Evolutionary conservation across 2,797 vertebrate species (phyloP).

Genomic region (Erethizon dorsatum): DNA sequence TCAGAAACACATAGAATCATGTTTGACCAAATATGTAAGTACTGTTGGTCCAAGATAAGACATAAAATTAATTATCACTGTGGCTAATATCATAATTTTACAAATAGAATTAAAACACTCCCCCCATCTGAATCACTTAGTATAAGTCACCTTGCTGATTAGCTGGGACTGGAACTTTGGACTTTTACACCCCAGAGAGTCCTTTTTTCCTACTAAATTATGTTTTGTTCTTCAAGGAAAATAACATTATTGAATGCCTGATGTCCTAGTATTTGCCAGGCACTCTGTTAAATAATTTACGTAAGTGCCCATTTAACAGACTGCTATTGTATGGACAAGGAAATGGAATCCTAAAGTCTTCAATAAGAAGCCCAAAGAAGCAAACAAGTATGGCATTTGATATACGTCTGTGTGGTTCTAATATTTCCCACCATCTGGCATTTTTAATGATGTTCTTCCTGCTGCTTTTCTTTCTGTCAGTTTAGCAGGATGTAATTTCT

Average conservation of each 20-base stretch:
- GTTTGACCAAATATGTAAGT: background rate
- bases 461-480: slow-evolving; percentile 8
- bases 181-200: no score
- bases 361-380: background rate
- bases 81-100: slow-evolving; percentile 26
- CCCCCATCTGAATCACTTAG: background rate
- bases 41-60: background rate
- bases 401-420: background rate
- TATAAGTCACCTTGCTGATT: background rate
- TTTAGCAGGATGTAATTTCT: slow-evolving; percentile 42
- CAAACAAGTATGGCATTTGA: background rate
- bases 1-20: slow-evolving; percentile 42
- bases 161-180: background rate
- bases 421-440: background rate
- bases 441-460: background rate
- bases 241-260: background rate
- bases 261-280: background rate
- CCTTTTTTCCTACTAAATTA: no score
- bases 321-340: background rate
- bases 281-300: background rate
- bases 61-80: slow-evolving; percentile 23
- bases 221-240: background rate
- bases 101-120: background rate
- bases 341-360: background rate
- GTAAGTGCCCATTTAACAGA: background rate